phyloP scores from a whole-genome alignment of 2,797 vertebrate genomes.

The Pseudomugil gertrudae region DNA sequence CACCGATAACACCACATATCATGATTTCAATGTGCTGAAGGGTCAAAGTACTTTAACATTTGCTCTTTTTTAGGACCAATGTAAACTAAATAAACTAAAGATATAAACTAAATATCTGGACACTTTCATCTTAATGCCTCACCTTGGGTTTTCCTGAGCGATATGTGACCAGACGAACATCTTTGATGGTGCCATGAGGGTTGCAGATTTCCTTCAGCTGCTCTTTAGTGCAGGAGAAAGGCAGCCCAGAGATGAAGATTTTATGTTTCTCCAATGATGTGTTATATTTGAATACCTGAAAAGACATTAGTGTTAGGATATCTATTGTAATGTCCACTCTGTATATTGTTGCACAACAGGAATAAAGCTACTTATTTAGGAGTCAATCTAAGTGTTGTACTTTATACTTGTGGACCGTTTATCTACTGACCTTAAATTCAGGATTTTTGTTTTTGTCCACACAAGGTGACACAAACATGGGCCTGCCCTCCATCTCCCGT shows the following conservation, averaged over 20 bases:
- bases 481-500: conserved; percentile 87
- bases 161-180: conserved; percentile 93
- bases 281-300: conserved; percentile 94
- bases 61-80: conserved; percentile 1
- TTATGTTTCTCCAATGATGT: conserved; percentile 94
- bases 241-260: conserved; percentile 94
- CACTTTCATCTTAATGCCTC: not conserved
- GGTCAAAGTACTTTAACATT: conserved; percentile 5
- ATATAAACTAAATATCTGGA: conserved; percentile 14
- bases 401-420: not conserved
- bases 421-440: conserved; percentile 89
- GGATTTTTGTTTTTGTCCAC: conserved; percentile 97
- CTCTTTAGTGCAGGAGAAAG: conserved; percentile 91
- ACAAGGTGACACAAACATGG: conserved; percentile 96
- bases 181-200: conserved; percentile 87
- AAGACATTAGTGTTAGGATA: conserved; percentile 1
- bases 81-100: too few relatives aligned
- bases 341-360: not conserved
- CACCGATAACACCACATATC: not conserved
- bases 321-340: not conserved
- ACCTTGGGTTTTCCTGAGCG: conserved; percentile 97
- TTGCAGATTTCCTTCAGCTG: conserved; percentile 89
- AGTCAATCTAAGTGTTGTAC: not conserved
- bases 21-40: not conserved
- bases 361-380: not conserved